Evolutionary conservation across 2,797 vertebrate species (phyloP).

Genomic region (Gambusia yucatana): DNA sequence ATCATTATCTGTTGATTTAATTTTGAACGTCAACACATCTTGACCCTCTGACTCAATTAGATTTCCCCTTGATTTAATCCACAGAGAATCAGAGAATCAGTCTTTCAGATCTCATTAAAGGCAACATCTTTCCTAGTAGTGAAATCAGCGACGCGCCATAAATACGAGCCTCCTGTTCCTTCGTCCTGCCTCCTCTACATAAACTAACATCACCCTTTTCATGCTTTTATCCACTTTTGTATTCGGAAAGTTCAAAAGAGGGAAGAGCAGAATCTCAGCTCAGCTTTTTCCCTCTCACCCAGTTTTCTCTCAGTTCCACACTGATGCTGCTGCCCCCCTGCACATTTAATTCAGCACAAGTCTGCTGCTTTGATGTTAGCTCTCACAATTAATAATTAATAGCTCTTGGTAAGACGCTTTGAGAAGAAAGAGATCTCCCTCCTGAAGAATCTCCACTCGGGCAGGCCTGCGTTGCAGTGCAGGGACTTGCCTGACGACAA

Average conservation of each 20-base stretch:
- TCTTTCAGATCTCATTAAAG: conserved; percentile 59
- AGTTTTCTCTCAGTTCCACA: conserved; percentile 62
- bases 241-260: conserved; percentile 60
- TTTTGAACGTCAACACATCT: conserved; percentile 30
- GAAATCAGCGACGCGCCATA: background rate
- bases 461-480: conserved; percentile 71
- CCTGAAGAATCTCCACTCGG: conserved; percentile 74
- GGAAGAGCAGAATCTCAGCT: conserved; percentile 44
- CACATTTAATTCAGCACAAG: conserved; percentile 73
- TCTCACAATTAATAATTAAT: conserved; percentile 83
- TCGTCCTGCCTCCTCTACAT: conserved; percentile 43
- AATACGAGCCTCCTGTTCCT: conserved; percentile 23
- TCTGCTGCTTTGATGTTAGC: conserved; percentile 83
- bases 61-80: conserved; percentile 42
- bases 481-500: conserved; percentile 78
- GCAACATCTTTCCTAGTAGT: conserved; percentile 39
- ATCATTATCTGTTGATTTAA: background rate
- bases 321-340: conserved; percentile 45
- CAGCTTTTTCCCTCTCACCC: conserved; percentile 69
- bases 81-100: conserved; percentile 23
- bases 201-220: conserved; percentile 44
- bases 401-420: conserved; percentile 72
- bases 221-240: conserved; percentile 24
- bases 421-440: conserved; percentile 72
- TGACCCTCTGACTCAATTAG: conserved; percentile 26